Evolutionary conservation across 2,888 invertebrate species (phyloP).

Genomic region (Eugnorisma glareosa): DNA sequence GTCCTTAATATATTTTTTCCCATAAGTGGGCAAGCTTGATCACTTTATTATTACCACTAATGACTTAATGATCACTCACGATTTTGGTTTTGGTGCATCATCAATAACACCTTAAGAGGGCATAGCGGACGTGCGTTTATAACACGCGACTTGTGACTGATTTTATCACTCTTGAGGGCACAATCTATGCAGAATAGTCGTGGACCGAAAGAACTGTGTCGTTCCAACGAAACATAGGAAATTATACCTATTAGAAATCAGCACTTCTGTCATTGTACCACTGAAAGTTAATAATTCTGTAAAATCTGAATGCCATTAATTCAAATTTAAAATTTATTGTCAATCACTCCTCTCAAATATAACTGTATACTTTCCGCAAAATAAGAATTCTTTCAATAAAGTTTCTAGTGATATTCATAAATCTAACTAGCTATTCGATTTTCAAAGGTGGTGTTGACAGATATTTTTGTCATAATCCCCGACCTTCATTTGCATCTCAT

Average conservation of each 20-base stretch:
- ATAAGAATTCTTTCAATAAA: neutral
- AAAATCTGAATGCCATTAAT: neutral
- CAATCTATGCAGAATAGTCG: neutral
- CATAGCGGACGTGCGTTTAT: slow-evolving; percentile 7
- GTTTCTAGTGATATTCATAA: slow-evolving; percentile 11
- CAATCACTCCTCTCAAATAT: neutral
- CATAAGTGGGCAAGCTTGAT: slow-evolving; percentile 42
- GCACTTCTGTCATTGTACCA: neutral
- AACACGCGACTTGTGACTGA: slow-evolving; percentile 5
- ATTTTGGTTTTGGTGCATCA: slow-evolving; percentile 55
- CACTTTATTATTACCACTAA: slow-evolving; percentile 62
- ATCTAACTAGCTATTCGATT: slow-evolving; percentile 10
- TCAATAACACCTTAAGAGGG: slow-evolving; percentile 50
- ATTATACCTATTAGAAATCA: neutral
- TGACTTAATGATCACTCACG: slow-evolving; percentile 59
- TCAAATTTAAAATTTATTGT: no score
- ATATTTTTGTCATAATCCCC: slow-evolving; percentile 36
- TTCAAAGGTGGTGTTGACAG: slow-evolving; percentile 34
- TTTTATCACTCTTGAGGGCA: neutral
- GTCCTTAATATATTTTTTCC: slow-evolving; percentile 40
- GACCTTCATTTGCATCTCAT: slow-evolving; percentile 47
- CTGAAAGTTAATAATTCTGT: neutral
- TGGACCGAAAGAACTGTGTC: neutral
- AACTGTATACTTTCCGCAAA: neutral
- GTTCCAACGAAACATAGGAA: neutral